A percentile compares a stretch with the other conserved stretches of the same genome.
These are phyloP conservation scores for Epizoanthus ramosus DNA, from an alignment of 92 coral and sea anemone species.

Conservation along the genomic window DNA sequence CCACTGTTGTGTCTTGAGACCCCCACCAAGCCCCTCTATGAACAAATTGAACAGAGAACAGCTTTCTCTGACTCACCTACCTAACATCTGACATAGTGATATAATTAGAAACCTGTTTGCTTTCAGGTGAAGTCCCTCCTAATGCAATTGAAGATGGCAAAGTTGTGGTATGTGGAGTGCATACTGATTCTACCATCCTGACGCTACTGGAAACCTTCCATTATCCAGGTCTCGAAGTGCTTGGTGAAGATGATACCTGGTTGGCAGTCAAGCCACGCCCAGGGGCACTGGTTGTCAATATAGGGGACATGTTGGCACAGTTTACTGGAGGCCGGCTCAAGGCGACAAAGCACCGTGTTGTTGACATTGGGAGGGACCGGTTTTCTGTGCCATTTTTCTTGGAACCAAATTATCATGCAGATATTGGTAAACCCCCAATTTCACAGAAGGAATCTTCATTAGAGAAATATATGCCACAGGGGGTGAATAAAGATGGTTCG, in stretches of 20 bases:
- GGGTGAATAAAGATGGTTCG: constrained; percentile 34
- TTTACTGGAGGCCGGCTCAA: constrained; percentile 40
- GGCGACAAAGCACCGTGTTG: constrained; percentile 61
- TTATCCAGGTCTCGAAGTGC: constrained; percentile 56
- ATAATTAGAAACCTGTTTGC: too few relatives aligned
- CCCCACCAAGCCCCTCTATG: too few relatives aligned
- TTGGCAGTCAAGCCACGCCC: constrained; percentile 50
- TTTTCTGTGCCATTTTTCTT: constrained; percentile 60
- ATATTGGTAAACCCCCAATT: constrained; percentile 46
- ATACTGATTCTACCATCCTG: constrained; percentile 54
- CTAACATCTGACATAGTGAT: too few relatives aligned
- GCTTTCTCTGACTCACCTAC: too few relatives aligned
- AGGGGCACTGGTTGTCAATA: constrained; percentile 52
- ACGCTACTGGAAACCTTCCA: constrained; percentile 55
- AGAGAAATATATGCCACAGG: constrained; percentile 29
- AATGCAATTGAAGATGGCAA: constrained; percentile 50
- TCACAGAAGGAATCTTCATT: background rate
- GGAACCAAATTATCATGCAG: constrained; percentile 61
- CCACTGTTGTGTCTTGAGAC: too few relatives aligned
- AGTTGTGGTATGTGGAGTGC: constrained; percentile 48
- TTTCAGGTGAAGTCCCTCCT: constrained; percentile 14
- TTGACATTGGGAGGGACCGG: constrained; percentile 48
- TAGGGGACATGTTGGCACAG: constrained; percentile 57
- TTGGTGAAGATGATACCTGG: constrained; percentile 41
- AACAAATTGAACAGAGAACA: too few relatives aligned